phyloP scores from a whole-genome alignment of 2,888 invertebrate species.

The Lasioglossum malachurum region DNA sequence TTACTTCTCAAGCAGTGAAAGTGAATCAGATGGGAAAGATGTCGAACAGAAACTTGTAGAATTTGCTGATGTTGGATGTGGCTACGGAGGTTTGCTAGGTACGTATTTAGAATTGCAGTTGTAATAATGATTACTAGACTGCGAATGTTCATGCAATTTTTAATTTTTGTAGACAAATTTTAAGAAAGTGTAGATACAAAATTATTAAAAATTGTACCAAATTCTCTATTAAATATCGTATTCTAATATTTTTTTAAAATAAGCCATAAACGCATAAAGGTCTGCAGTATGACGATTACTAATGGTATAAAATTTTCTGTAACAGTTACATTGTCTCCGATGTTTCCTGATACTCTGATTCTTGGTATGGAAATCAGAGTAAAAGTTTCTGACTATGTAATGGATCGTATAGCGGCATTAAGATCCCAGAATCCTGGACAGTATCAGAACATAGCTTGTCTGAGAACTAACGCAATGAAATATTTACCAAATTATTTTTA shows the following conservation, averaged over 20 bases:
- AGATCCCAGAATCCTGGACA: slow-evolving; percentile 90
- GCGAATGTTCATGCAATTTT: no score
- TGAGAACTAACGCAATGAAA: slow-evolving; percentile 99
- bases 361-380: slow-evolving; percentile 99
- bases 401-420: slow-evolving; percentile 96
- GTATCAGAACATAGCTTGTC: slow-evolving; percentile 97
- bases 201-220: no score
- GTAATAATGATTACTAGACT: not conserved
- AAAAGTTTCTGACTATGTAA: slow-evolving; percentile 99
- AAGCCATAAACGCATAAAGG: no score
- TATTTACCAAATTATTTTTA: slow-evolving; percentile 98
- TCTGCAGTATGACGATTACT: not conserved
- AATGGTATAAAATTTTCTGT: slow-evolving; percentile 12
- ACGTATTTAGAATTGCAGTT: slow-evolving; percentile 66
- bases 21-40: slow-evolving; percentile 78
- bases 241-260: no score
- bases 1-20: slow-evolving; percentile 74
- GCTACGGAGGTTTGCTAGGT: slow-evolving; percentile 97
- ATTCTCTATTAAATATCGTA: no score
- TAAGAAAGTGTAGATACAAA: no score
- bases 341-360: slow-evolving; percentile 95
- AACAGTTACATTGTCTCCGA: slow-evolving; percentile 93
- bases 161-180: no score
- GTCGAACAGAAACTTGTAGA: slow-evolving; percentile 86
- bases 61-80: slow-evolving; percentile 99